Percentiles rank a stretch among this genome's conserved stretches.
Conservation (phyloP, 64 coral and sea anemone species). For the Exaiptasia diaphana region DNA sequence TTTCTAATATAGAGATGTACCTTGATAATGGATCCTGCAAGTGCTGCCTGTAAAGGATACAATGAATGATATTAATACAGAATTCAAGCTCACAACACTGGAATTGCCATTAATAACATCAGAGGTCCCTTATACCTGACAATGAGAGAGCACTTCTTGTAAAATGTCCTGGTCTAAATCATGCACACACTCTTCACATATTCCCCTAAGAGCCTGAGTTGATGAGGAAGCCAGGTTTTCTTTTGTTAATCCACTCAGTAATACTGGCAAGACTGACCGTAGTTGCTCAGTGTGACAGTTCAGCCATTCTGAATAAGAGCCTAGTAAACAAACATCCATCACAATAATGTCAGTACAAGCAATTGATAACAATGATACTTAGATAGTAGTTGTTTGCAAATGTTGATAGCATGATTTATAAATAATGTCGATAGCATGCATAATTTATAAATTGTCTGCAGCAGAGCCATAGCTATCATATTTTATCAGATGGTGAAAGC, state of each 20-base stretch:
- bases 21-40: constrained; percentile 57
- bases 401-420: too few relatives aligned
- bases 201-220: constrained; percentile 85
- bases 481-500: too few relatives aligned
- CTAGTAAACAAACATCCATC: neutral
- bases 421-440: too few relatives aligned
- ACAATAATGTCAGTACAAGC: neutral
- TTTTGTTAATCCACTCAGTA: constrained; percentile 68
- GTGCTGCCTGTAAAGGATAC: constrained; percentile 25
- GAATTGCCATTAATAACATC: neutral
- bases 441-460: too few relatives aligned
- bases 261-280: constrained; percentile 70
- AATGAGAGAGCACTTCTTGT: constrained; percentile 59
- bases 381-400: too few relatives aligned
- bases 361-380: neutral
- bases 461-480: too few relatives aligned
- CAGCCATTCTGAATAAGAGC: constrained; percentile 95
- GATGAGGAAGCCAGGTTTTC: constrained; percentile 71
- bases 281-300: constrained; percentile 91
- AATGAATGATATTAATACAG: neutral
- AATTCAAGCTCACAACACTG: too few relatives aligned
- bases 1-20: neutral
- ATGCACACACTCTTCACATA: constrained; percentile 94
- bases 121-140: constrained; percentile 56
- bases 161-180: constrained; percentile 70